Evolutionary conservation across 2,113 vertebrate genomes (phyloP).

Genomic region (Cinclus cinclus): DNA sequence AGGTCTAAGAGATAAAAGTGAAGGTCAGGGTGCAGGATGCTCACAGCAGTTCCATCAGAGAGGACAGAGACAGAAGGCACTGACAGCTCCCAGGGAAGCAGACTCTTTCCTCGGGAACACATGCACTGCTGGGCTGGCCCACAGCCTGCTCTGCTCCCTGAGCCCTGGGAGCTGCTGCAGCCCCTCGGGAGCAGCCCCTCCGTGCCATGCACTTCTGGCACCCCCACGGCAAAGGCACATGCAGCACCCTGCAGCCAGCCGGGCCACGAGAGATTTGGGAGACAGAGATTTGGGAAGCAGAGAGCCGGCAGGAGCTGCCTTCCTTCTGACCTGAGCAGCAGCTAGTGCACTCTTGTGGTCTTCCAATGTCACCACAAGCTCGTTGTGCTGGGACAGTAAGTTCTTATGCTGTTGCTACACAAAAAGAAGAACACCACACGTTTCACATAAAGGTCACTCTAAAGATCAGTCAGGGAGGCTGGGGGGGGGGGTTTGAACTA

Average conservation of each 20-base stretch:
- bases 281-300: neutral
- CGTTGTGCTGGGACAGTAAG: conserved; percentile 87
- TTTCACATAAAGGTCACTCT: conserved; percentile 15
- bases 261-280: neutral
- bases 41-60: neutral
- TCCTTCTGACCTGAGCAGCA: conserved; percentile 88
- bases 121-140: neutral
- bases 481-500: neutral
- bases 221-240: conserved; percentile 56
- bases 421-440: conserved; percentile 58
- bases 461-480: neutral
- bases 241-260: conserved; percentile 43
- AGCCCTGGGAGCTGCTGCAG: neutral
- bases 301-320: conserved; percentile 44
- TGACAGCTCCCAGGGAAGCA: neutral
- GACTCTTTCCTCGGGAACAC: neutral
- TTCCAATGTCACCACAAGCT: conserved; percentile 91
- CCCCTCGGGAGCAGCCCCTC: neutral
- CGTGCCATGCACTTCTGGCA: conserved; percentile 59
- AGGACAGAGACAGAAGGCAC: conserved; percentile 8
- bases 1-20: neutral
- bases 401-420: conserved; percentile 88
- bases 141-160: neutral
- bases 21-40: neutral
- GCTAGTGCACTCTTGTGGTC: conserved; percentile 99